Evolutionary conservation across 2,888 invertebrate species (phyloP).

Genomic region (Nasonia oneida): DNA sequence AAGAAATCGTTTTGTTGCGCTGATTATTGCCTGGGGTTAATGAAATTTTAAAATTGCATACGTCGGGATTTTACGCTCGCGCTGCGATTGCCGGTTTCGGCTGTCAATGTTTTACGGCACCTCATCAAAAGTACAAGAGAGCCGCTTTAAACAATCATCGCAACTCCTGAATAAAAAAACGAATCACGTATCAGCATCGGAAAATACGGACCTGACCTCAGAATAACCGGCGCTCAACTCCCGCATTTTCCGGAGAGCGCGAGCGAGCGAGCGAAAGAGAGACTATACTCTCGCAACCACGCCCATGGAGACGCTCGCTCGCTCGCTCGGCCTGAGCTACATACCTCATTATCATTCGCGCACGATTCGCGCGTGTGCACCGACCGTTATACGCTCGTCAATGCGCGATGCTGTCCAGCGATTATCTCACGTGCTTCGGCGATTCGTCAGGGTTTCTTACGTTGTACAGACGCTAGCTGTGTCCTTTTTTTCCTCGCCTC

Average conservation of each 20-base stretch:
- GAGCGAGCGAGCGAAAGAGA: background rate
- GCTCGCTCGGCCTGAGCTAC: conserved; percentile 33
- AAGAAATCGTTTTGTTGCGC: background rate
- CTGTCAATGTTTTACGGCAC: background rate
- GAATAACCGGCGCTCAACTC: background rate
- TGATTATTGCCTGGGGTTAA: background rate
- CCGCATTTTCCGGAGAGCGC: conserved; percentile 1
- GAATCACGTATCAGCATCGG: background rate
- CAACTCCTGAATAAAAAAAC: background rate
- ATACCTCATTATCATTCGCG: conserved; percentile 69
- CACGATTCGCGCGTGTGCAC: conserved; percentile 23
- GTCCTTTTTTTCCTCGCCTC: background rate
- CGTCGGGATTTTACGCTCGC: background rate
- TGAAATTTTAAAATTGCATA: background rate
- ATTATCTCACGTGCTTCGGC: background rate
- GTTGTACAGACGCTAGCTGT: background rate
- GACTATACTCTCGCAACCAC: conserved; percentile 9
- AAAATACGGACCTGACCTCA: background rate
- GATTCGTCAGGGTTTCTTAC: conserved; percentile 12
- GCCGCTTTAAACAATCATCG: background rate
- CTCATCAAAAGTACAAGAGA: background rate
- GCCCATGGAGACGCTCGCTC: conserved; percentile 29
- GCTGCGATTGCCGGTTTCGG: background rate
- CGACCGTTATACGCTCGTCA: conserved; percentile 14
- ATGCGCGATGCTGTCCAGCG: conserved; percentile 5